These are phyloP conservation scores for Corythornis vintsioides DNA, from an alignment of 2,113 vertebrate genomes.

Conservation along the genomic window DNA sequence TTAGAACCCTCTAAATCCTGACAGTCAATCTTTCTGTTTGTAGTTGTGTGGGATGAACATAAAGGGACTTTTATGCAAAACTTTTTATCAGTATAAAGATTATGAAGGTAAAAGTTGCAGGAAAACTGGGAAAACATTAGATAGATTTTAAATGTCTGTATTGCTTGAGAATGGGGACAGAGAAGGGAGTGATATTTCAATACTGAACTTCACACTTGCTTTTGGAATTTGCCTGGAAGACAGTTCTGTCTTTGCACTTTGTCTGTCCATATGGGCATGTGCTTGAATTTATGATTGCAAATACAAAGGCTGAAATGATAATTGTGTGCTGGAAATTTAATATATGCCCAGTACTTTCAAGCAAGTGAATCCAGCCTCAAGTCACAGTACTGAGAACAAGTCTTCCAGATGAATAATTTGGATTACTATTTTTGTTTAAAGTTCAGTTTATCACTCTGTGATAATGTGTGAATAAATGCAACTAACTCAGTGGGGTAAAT, in stretches of 20 bases:
- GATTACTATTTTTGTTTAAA: conserved; percentile 23
- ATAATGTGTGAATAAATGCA: conserved; percentile 53
- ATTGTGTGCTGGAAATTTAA: conserved; percentile 57
- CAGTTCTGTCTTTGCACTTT: conserved; percentile 59
- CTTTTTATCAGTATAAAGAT: neutral
- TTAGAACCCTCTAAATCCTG: neutral
- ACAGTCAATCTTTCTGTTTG: neutral
- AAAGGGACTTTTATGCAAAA: neutral
- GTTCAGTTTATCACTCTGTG: conserved; percentile 9
- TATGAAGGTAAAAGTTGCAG: neutral
- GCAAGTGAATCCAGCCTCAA: conserved; percentile 12
- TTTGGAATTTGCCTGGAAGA: conserved; percentile 56
- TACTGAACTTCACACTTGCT: conserved; percentile 52
- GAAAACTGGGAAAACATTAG: neutral
- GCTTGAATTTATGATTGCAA: conserved; percentile 32
- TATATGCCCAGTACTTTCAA: conserved; percentile 4
- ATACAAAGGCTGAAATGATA: conserved; percentile 59
- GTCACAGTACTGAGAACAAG: neutral
- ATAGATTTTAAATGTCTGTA: neutral
- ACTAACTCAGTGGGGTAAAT: conserved; percentile 3
- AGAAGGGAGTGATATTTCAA: conserved; percentile 12
- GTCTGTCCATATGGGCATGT: conserved; percentile 52
- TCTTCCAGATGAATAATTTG: conserved; percentile 23
- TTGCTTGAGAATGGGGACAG: neutral
- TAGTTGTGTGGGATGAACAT: neutral